phyloP scores from a whole-genome alignment of 2,113 vertebrate species.

The Marmota monax region DNA sequence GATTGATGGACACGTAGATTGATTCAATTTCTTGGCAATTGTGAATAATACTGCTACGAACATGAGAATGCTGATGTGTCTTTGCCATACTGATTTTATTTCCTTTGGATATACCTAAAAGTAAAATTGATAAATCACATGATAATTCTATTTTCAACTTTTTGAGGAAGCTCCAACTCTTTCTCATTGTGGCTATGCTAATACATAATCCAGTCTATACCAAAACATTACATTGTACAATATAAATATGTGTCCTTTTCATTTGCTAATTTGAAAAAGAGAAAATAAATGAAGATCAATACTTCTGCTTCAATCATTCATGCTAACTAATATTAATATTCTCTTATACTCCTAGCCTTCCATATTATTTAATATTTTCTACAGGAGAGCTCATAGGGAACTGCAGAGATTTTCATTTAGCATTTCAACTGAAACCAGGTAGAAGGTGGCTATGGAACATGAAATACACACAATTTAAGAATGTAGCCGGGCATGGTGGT shows the following conservation, averaged over 20 bases:
- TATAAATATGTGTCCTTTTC: background rate
- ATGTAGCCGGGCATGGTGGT: too few relatives aligned
- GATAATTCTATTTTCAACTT: background rate
- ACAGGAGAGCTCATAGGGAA: background rate
- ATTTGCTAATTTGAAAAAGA: background rate
- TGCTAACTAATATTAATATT: conserved; percentile 15
- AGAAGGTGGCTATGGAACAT: background rate
- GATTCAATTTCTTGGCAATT: background rate
- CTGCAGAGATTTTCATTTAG: background rate
- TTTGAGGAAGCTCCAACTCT: background rate
- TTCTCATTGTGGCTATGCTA: background rate
- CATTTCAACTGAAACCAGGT: background rate
- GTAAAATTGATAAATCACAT: background rate
- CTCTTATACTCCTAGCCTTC: background rate
- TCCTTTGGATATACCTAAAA: background rate
- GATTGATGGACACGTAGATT: background rate
- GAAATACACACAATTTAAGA: background rate
- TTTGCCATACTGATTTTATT: background rate
- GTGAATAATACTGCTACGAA: background rate
- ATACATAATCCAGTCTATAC: background rate
- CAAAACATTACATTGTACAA: background rate
- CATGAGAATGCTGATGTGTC: background rate
- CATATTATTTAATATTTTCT: background rate
- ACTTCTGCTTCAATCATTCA: background rate
- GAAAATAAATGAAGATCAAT: conserved; percentile 7